Evolutionary conservation across 2,888 invertebrate genomes (phyloP), one percentile per base, ranked within the genome.

Genomic region (Drosophila meridiana): DNA sequence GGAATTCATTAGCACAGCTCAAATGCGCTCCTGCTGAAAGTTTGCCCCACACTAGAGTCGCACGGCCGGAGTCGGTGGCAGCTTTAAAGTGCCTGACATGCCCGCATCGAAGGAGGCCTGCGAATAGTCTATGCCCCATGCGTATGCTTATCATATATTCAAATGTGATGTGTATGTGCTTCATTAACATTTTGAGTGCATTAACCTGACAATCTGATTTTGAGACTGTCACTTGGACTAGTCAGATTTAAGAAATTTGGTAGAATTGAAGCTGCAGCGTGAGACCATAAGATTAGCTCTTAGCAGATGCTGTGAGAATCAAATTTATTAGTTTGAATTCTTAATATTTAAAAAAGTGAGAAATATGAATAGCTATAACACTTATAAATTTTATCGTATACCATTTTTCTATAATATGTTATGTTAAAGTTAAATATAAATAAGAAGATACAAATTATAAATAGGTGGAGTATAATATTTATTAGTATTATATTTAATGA

Each of bases 101-200:
- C 50, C 45, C 50, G 47, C 60, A 52, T 63, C 59, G 64, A 48
- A 55, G 42, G 14, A 55, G 56, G 36, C 60, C 69, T 63, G 53
- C 73, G 45, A 34, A 28, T 7, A 13, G 58, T 73, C 72, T 63
- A 67, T 76, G 80, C 69, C 80, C 85, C 73, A 55, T 70, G 87
- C 73, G 84, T 73, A 73, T 82, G 84, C 89, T 79, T 89, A 87
- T 87, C 89, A 89, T 84, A 89, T 82, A 82, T 87, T 87, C 80
- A 87, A 71, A 83, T 84, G 78, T 72, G 76, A 66, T 53, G 52
- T 73, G 63, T 61, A 71, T 81, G 74, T 80, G 64, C 80, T 80
- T 89, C 82, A 84, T 87, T 80, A 84, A 74, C 78, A 87, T 82
- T 82, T 84, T 76, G 89, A 84, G 89, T 81, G 89, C 89, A 87